Evolutionary conservation across 1,140 invertebrate species (phyloP).

Genomic region (Danaus plexippus): DNA sequence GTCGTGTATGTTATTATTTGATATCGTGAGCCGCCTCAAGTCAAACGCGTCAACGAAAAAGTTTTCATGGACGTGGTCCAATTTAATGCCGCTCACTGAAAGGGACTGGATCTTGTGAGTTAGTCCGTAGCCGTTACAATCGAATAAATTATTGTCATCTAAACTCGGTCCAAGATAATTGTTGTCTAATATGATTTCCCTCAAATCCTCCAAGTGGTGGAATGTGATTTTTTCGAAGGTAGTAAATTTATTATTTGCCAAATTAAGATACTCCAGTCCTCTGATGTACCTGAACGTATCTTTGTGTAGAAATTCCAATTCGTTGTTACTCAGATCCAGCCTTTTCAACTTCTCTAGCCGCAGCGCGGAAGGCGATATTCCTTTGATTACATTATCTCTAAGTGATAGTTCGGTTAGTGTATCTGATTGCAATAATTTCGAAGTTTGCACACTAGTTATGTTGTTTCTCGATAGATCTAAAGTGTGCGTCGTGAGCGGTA

Average conservation of each 20-base stretch:
- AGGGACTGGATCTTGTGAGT: slow-evolving; percentile 49
- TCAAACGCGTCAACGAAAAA: slow-evolving; percentile 62
- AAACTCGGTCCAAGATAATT: slow-evolving; percentile 53
- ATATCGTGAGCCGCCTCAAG: slow-evolving; percentile 43
- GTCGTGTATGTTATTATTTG: slow-evolving; percentile 49
- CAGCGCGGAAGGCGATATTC: slow-evolving; percentile 46
- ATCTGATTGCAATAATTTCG: slow-evolving; percentile 31
- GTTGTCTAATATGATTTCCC: slow-evolving; percentile 61
- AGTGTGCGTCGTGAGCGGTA: slow-evolving; percentile 39
- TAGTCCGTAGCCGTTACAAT: slow-evolving; percentile 45
- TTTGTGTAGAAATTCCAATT: slow-evolving; percentile 55
- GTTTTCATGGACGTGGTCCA: slow-evolving; percentile 44
- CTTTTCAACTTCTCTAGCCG: slow-evolving; percentile 60
- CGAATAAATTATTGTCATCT: slow-evolving; percentile 42
- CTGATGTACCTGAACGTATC: slow-evolving; percentile 60
- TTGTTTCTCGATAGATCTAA: slow-evolving; percentile 59
- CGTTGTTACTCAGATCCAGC: slow-evolving; percentile 71
- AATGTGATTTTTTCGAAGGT: slow-evolving; percentile 58
- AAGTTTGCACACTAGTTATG: slow-evolving; percentile 34
- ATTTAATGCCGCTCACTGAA: slow-evolving; percentile 47
- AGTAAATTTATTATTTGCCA: slow-evolving; percentile 69
- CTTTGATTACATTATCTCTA: slow-evolving; percentile 57
- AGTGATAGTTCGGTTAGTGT: slow-evolving; percentile 40
- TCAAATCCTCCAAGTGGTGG: slow-evolving; percentile 56
- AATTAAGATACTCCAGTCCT: slow-evolving; percentile 69